Base-by-base conservation (phyloP, 2,797 vertebrate genomes). In the Pangasius larnaudii region DNA sequence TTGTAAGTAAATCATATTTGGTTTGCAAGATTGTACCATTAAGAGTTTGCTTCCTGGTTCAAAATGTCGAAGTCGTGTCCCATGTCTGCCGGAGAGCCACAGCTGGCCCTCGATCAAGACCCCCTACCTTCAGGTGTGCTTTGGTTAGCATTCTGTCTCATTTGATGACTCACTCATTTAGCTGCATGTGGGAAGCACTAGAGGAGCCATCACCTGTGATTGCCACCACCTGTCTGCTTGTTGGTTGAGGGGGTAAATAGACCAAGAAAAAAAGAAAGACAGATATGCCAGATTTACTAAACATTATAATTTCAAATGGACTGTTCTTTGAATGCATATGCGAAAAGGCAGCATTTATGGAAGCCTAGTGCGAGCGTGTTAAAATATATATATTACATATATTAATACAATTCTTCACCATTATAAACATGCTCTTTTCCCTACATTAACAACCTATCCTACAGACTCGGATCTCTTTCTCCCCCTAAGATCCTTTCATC, bases 401-500 rank as follows among this genome's bases (percentile, higher is more conserved):
- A 33, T 5, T 49, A 74, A 49, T 61, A 27, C 14, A 72, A 33
- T 74, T 49, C 1, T 24, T 58, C 13, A 51, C 22, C 18, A 36
- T n/a, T 11, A 10, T 46, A 30, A 33, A n/a, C 63, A 30, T 30
- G 16, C 67, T 53, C 56, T 42, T 49, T 27, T 13, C 27, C 22
- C 16, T 46, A 30, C 63, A 30, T 59, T 59, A 86, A 39, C 51
- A 74, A 30, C 59, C n/a, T 67, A 13, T 24, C 16, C 5, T 53
- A 2, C 24, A 36, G 22, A 51, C 30, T 78, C 58, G 13, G 53
- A 74, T 74, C 69, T 63, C 11, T 51, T 63, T 83, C 30, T 51
- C 19, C 49, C 51, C 18, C n/a, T 33, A 27, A 30, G n/a, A 85
- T 58, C 22, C 74, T 61, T 77, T 85, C 56, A 63, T 85, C 87